A percentile compares a stretch with the other conserved stretches of the same genome.
Conservation (phyloP, 2,888 invertebrate species). For the Resseliella maxima region DNA sequence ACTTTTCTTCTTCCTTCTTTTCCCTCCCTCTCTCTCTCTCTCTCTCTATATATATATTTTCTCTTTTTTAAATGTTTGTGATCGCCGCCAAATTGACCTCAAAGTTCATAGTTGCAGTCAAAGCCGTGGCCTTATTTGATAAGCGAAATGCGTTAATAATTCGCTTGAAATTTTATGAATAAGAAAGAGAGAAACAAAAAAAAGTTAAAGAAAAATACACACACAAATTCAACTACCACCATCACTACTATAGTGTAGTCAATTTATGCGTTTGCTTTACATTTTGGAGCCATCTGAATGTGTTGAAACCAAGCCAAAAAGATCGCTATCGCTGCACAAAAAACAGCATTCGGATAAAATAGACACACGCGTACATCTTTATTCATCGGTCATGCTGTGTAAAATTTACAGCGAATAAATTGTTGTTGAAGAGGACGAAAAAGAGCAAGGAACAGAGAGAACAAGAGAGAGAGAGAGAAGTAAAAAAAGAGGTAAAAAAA, state of each 20-base stretch:
- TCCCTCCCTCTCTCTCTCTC: not conserved
- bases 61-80: not conserved
- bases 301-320: not conserved
- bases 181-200: not conserved
- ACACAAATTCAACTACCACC: too few species aligned
- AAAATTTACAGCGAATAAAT: slow-evolving; percentile 45
- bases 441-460: too few species aligned
- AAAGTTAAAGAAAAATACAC: not conserved
- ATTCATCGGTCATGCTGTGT: slow-evolving; percentile 18
- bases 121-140: not conserved
- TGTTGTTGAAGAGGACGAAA: not conserved
- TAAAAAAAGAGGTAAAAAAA: not conserved
- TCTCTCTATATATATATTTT: too few species aligned
- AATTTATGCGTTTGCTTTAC: slow-evolving; percentile 39
- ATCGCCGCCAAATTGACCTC: not conserved
- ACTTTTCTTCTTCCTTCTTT: not conserved
- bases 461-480: not conserved
- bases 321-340: not conserved
- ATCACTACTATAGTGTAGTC: not conserved
- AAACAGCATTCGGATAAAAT: slow-evolving; percentile 4
- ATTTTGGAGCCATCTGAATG: not conserved
- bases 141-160: not conserved
- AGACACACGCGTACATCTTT: slow-evolving; percentile 50
- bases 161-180: not conserved
- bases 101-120: not conserved